phyloP scores from a whole-genome alignment of 2,113 vertebrate genomes.

The Lophura nycthemera region DNA sequence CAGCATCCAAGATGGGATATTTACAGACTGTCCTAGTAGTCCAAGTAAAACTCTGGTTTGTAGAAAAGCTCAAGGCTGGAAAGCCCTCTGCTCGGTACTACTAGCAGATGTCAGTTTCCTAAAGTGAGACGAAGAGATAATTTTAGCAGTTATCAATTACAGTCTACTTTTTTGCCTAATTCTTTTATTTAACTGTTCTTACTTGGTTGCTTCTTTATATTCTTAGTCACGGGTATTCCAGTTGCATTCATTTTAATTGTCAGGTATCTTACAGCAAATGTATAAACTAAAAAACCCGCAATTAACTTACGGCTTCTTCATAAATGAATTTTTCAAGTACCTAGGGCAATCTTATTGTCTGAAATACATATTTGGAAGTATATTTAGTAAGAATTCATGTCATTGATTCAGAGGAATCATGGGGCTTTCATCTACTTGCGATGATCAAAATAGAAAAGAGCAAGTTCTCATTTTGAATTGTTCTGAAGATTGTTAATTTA shows the following conservation, averaged over 20 bases:
- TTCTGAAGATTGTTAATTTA: fast-evolving
- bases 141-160: not conserved
- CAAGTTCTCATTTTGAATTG: not conserved
- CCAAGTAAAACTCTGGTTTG: not conserved
- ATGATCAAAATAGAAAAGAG: not conserved
- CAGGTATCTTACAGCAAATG: not conserved
- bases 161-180: not conserved
- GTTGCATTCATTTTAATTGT: not conserved
- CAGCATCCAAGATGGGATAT: not conserved
- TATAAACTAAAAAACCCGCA: not conserved
- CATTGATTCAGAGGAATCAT: not conserved
- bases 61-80: not conserved
- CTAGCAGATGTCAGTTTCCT: fast-evolving
- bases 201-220: not conserved
- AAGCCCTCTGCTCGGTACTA: not conserved
- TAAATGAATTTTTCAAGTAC: not conserved
- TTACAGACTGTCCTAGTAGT: not conserved
- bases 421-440: not conserved
- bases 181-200: not conserved
- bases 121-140: not conserved
- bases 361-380: not conserved
- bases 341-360: not conserved
- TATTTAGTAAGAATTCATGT: not conserved
- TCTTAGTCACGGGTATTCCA: not conserved
- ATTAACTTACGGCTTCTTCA: not conserved